These are phyloP conservation scores for Mizuhopecten yessoensis DNA, from an alignment of 1,140 invertebrate species.

Conservation along the genomic window DNA sequence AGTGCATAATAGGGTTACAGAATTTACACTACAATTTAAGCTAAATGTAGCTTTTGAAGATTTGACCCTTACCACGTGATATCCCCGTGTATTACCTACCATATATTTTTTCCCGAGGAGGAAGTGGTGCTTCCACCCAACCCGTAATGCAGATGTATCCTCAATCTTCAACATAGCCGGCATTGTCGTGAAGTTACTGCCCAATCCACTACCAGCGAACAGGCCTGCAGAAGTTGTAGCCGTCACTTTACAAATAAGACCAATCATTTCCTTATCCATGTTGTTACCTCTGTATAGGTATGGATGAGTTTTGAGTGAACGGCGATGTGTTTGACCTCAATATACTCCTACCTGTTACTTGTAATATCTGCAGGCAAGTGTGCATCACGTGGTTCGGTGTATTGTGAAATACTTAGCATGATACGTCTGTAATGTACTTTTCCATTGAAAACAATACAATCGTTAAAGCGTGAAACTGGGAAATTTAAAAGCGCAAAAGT, in stretches of 20 bases:
- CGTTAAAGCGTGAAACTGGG: too few relatives aligned
- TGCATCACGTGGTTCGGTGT: neutral
- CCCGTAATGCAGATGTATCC: neutral
- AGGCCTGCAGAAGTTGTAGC: neutral
- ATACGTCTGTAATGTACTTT: too few relatives aligned
- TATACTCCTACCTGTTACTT: neutral
- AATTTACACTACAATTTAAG: too few relatives aligned
- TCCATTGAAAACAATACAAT: too few relatives aligned
- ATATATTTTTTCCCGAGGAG: neutral
- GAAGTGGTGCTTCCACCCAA: conserved; percentile 8
- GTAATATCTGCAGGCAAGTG: neutral
- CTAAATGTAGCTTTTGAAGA: too few relatives aligned
- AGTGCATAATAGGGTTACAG: too few relatives aligned
- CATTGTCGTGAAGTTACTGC: neutral
- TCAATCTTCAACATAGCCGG: conserved; percentile 3
- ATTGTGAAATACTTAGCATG: too few relatives aligned
- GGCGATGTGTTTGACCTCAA: neutral
- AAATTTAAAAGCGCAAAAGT: too few relatives aligned
- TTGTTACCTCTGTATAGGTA: neutral
- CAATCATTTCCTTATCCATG: neutral
- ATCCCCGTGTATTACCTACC: neutral
- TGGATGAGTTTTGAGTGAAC: neutral
- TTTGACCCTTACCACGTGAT: too few relatives aligned
- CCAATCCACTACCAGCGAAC: neutral
- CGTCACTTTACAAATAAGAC: neutral